Conservation (phyloP, 2,113 vertebrate species). For the Pao palembangensis region DNA sequence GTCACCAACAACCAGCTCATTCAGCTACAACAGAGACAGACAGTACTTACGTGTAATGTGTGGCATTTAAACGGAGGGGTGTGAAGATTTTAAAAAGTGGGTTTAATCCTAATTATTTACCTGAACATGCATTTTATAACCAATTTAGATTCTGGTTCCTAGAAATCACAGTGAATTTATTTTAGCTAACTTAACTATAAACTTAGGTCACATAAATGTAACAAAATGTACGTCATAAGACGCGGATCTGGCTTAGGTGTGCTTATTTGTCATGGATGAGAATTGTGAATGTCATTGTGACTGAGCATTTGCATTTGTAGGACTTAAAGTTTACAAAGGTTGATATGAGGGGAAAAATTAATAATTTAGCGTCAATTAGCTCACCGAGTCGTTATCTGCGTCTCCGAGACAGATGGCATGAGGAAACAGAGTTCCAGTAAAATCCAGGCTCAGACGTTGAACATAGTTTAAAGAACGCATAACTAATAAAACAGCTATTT, state of each 20-base stretch:
- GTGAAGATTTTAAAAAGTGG: too few species aligned
- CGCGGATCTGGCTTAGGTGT: too few species aligned
- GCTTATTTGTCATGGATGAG: too few species aligned
- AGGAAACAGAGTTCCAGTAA: constrained; percentile 88
- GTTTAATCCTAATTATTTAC: neutral
- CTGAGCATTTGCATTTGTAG: too few species aligned
- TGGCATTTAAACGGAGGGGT: too few species aligned
- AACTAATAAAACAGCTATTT: neutral
- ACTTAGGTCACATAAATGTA: too few species aligned
- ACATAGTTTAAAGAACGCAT: constrained; percentile 92
- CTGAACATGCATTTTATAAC: neutral
- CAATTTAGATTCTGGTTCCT: neutral
- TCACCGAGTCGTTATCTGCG: constrained; percentile 89
- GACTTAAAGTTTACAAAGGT: too few species aligned
- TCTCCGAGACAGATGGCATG: constrained; percentile 91
- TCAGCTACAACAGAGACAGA: constrained; percentile 75
- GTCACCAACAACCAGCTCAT: constrained; percentile 95
- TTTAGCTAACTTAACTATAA: too few species aligned
- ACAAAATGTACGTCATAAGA: too few species aligned
- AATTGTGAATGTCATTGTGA: neutral
- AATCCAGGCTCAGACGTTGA: constrained; percentile 87
- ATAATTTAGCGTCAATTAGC: neutral
- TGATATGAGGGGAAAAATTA: too few species aligned
- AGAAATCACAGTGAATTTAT: neutral
- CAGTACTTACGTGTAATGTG: neutral